Evolutionary conservation across 92 coral and sea anemone species (phyloP).

Genomic region (Desmophyllum pertusum): DNA sequence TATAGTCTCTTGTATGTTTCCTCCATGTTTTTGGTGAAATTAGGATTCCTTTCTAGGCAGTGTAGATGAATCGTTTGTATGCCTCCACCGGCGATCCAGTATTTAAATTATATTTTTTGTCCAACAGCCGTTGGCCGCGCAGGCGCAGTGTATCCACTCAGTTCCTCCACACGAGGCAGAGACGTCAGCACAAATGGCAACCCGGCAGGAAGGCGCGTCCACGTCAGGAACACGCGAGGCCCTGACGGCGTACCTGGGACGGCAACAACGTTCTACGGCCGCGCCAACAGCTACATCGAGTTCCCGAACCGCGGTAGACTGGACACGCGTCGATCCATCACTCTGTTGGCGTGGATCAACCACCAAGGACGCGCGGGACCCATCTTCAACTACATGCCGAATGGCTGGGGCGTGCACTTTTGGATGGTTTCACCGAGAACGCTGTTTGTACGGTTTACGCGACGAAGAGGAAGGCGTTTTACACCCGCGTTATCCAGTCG

Average conservation of each 20-base stretch:
- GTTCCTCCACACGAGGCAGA: constrained; percentile 54
- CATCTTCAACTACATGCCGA: constrained; percentile 65
- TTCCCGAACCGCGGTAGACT: constrained; percentile 71
- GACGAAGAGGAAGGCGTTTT: constrained; percentile 52
- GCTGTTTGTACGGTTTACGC: constrained; percentile 59
- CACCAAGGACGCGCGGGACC: constrained; percentile 68
- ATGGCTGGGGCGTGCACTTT: constrained; percentile 70
- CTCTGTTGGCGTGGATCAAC: constrained; percentile 63
- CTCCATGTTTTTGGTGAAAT: background rate
- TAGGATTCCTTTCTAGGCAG: background rate
- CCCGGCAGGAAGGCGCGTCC: constrained; percentile 42
- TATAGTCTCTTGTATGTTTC: background rate
- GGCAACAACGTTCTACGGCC: constrained; percentile 59
- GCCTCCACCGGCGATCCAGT: background rate
- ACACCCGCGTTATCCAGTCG: constrained; percentile 48
- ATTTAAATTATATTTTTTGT: background rate
- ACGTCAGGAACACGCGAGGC: constrained; percentile 59
- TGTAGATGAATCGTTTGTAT: background rate
- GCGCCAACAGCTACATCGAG: constrained; percentile 57
- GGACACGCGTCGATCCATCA: constrained; percentile 62
- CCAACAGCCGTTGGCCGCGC: constrained; percentile 61
- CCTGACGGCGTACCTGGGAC: constrained; percentile 64
- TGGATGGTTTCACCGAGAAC: constrained; percentile 52
- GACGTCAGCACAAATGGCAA: constrained; percentile 69
- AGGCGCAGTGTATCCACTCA: constrained; percentile 71